These are phyloP conservation scores for Teleogryllus occipitalis DNA, from an alignment of 1,140 invertebrate species.

Conservation along the genomic window DNA sequence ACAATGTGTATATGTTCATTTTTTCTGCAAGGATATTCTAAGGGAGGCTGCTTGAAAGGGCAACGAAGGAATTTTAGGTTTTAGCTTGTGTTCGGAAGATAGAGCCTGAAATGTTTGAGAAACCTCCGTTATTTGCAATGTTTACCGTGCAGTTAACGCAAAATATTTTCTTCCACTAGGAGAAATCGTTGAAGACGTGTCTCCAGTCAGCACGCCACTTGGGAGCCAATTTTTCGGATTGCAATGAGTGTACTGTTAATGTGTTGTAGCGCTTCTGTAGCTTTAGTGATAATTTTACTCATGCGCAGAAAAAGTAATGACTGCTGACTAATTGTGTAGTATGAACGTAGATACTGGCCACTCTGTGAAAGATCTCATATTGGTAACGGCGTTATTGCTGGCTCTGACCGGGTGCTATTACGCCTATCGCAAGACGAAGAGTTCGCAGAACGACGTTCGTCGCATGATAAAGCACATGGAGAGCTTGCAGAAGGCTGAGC, in stretches of 20 bases:
- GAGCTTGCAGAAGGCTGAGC: slow-evolving; percentile 78
- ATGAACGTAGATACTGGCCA: slow-evolving; percentile 52
- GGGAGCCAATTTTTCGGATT: background rate
- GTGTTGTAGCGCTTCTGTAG: background rate
- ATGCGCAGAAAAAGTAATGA: background rate
- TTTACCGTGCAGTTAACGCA: background rate
- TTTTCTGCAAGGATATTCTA: too few species aligned
- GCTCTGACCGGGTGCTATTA: slow-evolving; percentile 85
- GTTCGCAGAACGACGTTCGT: slow-evolving; percentile 71
- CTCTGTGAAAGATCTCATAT: slow-evolving; percentile 78
- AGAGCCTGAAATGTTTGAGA: too few species aligned
- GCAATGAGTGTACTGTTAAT: too few species aligned
- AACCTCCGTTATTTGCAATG: too few species aligned
- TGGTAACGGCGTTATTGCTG: slow-evolving; percentile 71
- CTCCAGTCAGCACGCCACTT: background rate
- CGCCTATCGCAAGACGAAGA: slow-evolving; percentile 79
- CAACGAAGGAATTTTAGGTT: too few species aligned
- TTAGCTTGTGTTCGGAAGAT: too few species aligned
- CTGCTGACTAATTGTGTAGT: background rate
- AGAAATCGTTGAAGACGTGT: background rate
- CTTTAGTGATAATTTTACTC: background rate
- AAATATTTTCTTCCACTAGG: too few species aligned
- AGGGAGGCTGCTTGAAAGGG: too few species aligned
- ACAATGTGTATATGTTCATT: too few species aligned
- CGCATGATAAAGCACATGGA: slow-evolving; percentile 92